Conservation (phyloP, 2,888 invertebrate genomes). For the Empis livida region DNA sequence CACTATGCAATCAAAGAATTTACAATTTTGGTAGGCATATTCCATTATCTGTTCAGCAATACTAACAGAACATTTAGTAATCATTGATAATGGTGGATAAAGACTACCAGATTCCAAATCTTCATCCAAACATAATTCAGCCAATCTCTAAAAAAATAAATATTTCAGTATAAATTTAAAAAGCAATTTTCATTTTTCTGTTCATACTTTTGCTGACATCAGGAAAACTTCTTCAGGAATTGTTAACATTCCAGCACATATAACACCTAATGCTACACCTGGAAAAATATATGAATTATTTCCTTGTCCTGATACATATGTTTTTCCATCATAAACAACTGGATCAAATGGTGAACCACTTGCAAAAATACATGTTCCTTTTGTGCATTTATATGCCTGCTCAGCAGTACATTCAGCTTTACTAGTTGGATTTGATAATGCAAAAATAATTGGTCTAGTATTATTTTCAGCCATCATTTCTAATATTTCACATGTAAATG, state of each 20-base stretch:
- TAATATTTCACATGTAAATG: conserved; percentile 83
- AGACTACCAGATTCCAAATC: conserved; percentile 75
- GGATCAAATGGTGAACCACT: conserved; percentile 94
- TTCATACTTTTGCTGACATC: conserved; percentile 68
- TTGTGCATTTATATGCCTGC: conserved; percentile 77
- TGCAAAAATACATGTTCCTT: conserved; percentile 88
- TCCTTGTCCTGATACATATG: conserved; percentile 86
- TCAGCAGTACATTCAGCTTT: conserved; percentile 99
- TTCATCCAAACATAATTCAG: conserved; percentile 64
- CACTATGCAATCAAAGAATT: too few relatives aligned
- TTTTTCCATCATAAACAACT: conserved; percentile 65
- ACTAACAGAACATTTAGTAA: conserved; percentile 73
- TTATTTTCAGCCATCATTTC: conserved; percentile 74
- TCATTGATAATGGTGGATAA: conserved; percentile 78
- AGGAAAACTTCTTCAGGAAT: conserved; percentile 89
- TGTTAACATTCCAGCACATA: conserved; percentile 76
- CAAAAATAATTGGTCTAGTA: conserved; percentile 85
- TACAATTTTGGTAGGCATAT: conserved; percentile 67
- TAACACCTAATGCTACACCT: conserved; percentile 82
- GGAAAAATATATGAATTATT: conserved; percentile 98
- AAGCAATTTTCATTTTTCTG: too few relatives aligned
- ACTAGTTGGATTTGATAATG: conserved; percentile 94
- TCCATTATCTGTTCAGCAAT: conserved; percentile 74
- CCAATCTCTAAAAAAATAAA: conserved; percentile 48
- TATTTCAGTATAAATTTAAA: too few relatives aligned